A percentile compares a stretch with the other conserved stretches of the same genome.
These are phyloP conservation scores for Hyperoplus lanceolatus DNA, from an alignment of 2,797 vertebrate species.

Conservation along the genomic window DNA sequence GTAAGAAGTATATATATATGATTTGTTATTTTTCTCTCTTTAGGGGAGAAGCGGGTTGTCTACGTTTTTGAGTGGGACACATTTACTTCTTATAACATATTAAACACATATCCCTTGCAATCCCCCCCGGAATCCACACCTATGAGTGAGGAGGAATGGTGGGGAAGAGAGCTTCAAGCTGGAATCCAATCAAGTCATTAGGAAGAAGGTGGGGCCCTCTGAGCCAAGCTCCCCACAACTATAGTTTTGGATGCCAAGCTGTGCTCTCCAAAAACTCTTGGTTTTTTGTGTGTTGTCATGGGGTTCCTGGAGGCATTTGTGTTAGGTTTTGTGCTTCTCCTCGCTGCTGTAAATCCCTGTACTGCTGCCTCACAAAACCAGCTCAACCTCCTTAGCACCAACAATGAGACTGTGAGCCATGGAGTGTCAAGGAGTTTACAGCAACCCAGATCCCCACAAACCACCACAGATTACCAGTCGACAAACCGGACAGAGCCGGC, in stretches of 20 bases:
- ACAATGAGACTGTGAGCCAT: conserved; percentile 33
- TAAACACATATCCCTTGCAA: too few relatives aligned
- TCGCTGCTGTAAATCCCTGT: conserved; percentile 21
- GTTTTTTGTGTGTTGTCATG: conserved; percentile 57
- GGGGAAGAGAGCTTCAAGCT: conserved; percentile 46
- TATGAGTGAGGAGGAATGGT: background rate
- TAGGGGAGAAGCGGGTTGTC: too few relatives aligned
- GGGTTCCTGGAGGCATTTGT: conserved; percentile 40
- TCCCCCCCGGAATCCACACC: too few relatives aligned
- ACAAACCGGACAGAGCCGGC: conserved; percentile 4
- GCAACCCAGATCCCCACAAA: background rate
- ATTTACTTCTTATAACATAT: too few relatives aligned
- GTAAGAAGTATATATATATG: too few relatives aligned
- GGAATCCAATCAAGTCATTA: conserved; percentile 74
- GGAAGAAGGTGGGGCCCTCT: conserved; percentile 47
- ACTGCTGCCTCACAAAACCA: conserved; percentile 11
- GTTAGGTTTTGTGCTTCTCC: conserved; percentile 51
- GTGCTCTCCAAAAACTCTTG: conserved; percentile 1
- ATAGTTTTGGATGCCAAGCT: conserved; percentile 29
- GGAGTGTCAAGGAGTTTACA: background rate
- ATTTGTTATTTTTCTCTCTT: too few relatives aligned
- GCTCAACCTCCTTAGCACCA: background rate
- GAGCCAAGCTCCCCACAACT: conserved; percentile 15
- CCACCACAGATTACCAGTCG: background rate
- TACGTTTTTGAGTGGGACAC: too few relatives aligned